Base-by-base conservation (phyloP, 1,140 invertebrate species). In the Belonocnema kinseyi region DNA sequence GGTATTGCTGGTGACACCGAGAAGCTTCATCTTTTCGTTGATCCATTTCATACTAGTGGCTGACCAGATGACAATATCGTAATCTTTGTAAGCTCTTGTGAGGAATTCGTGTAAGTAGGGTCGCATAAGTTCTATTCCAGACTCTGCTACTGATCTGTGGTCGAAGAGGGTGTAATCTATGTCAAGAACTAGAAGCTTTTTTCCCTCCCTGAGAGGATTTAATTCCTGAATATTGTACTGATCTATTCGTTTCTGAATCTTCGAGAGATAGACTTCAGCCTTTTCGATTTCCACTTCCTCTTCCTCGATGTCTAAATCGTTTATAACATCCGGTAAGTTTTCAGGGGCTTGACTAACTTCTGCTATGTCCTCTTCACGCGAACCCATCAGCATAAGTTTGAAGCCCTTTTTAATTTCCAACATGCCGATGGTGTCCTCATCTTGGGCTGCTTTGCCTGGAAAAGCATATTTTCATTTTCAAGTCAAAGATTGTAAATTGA, bases 31-130 rank as follows among this genome's bases (percentile, higher is more conserved):
- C 91, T 99, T 99, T 83, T 98, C 97, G 85, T 98, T 96, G 71
- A 99, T 99, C 97, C 98, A 99, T 85, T 97, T 98, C 98, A 99
- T 99, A 79, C 96, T 96, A 1, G 98, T 99, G 1, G 98, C 98
- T 52, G 98, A 99, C 98, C 96, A 97, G 80, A 97, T 97, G 0
- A 96, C 96, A 82, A 97, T 97, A 85, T 97, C 96, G 83, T 97
- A 97, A 88, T 96, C 90, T 86, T 95, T 94, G 90, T 99, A 99
- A 6, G 97, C 97, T n/a, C 95, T 93, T 11, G 95, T 95, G 1
- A 99, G 91, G 89, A 99, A 99, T 90, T 99, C 97, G 88, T 99
- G 98, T 50, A 99, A 93, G 89, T 95, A 99, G 1, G 98, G 98
- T 76, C 98, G 92, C 97, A 99, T 99, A 74, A 99, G 90, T 91